phyloP scores from a whole-genome alignment of 2,888 invertebrate species.

The Xestia c-nigrum region DNA sequence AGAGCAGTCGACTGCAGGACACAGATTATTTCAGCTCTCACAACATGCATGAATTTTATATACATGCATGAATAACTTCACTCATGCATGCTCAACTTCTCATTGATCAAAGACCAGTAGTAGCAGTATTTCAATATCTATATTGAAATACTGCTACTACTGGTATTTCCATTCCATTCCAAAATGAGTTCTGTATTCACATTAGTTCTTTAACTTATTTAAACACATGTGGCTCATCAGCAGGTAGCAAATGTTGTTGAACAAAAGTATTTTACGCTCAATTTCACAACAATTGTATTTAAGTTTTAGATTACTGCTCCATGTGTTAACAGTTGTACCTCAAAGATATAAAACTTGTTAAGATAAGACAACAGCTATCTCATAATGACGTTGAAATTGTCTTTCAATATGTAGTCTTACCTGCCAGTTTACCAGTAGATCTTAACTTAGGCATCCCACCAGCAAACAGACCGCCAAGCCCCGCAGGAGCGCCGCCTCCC shows the following conservation, averaged over 20 bases:
- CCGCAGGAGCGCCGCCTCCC: conserved; percentile 75
- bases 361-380: conserved; percentile 36
- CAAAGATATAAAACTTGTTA: conserved; percentile 14
- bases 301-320: conserved; percentile 1
- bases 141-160: no score
- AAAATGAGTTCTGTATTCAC: background rate
- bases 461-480: conserved; percentile 94
- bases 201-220: background rate
- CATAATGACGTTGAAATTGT: conserved; percentile 9
- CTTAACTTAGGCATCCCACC: conserved; percentile 96
- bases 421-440: conserved; percentile 91
- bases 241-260: background rate
- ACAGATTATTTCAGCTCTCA: background rate
- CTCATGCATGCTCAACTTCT: background rate
- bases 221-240: background rate
- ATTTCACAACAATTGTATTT: conserved; percentile 6
- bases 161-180: no score
- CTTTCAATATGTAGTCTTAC: conserved; percentile 68
- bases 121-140: background rate
- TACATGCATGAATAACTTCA: no score
- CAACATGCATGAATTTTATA: no score
- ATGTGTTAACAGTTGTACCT: conserved; percentile 9
- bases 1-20: background rate
- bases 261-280: background rate
- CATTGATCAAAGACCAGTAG: background rate